These are phyloP conservation scores for Dicycla oo DNA, from an alignment of 2,888 invertebrate genomes.

Conservation along the genomic window DNA sequence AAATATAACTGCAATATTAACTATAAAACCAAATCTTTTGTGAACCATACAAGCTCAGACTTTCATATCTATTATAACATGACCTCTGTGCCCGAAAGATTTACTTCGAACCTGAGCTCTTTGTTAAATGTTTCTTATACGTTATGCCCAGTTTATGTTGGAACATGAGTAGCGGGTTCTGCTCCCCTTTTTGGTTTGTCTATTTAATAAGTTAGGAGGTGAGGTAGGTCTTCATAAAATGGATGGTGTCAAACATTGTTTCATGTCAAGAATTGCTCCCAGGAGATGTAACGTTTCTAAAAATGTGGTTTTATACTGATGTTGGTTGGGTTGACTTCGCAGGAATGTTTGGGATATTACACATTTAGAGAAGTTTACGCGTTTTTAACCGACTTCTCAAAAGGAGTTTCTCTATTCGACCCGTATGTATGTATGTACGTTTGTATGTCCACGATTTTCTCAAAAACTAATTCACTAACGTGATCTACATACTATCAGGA, in stretches of 20 bases:
- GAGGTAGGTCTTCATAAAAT: constrained; percentile 59
- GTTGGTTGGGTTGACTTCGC: constrained; percentile 62
- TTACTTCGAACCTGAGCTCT: constrained; percentile 47
- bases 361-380: constrained; percentile 56
- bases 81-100: constrained; percentile 42
- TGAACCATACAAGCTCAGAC: constrained; percentile 61
- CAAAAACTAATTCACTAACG: no score
- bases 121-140: constrained; percentile 45
- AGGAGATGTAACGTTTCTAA: constrained; percentile 66
- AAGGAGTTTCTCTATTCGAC: no score
- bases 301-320: constrained; percentile 69
- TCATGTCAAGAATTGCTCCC: constrained; percentile 71
- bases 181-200: constrained; percentile 25
- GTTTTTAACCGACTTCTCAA: no score
- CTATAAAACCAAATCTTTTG: constrained; percentile 73
- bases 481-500: no score
- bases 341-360: constrained; percentile 64
- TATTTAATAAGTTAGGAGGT: constrained; percentile 34
- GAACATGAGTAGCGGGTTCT: constrained; percentile 27
- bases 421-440: no score
- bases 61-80: constrained; percentile 54
- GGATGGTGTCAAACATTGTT: constrained; percentile 67
- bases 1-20: constrained; percentile 81
- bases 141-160: constrained; percentile 52
- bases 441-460: no score